Evolutionary conservation across 2,797 vertebrate species (phyloP).

Genomic region (Rhinoraja longicauda): DNA sequence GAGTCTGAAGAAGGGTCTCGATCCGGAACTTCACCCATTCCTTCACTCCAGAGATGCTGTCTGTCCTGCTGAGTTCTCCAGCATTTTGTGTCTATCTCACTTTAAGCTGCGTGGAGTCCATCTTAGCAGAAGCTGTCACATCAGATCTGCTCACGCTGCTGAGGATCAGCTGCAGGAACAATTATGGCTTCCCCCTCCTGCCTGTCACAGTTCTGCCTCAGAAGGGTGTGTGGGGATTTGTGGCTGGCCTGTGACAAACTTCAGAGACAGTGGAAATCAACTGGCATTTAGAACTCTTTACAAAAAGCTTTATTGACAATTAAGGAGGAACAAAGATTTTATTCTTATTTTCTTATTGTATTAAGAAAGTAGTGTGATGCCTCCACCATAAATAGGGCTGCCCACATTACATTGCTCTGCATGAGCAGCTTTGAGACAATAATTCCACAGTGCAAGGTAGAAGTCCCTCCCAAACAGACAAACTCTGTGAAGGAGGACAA

Average conservation of each 20-base stretch:
- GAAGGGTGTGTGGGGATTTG: not conserved
- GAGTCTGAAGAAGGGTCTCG: too few relatives aligned
- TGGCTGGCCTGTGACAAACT: not conserved
- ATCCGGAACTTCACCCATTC: too few relatives aligned
- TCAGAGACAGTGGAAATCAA: not conserved
- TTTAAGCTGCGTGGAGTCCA: constrained; percentile 11
- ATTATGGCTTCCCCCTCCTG: not conserved
- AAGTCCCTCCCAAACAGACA: too few relatives aligned
- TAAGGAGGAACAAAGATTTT: not conserved
- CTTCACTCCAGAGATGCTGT: too few relatives aligned
- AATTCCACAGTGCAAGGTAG: not conserved
- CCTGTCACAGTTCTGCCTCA: not conserved
- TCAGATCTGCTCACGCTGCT: not conserved
- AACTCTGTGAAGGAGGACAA: too few relatives aligned
- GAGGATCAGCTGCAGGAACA: not conserved
- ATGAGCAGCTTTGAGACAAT: not conserved
- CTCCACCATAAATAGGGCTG: not conserved
- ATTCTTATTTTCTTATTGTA: not conserved
- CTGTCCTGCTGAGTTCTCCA: too few relatives aligned
- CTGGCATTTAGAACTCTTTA: not conserved
- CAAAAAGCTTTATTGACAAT: not conserved
- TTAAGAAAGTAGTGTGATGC: too few relatives aligned
- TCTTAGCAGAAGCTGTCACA: constrained; percentile 20
- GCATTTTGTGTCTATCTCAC: not conserved
- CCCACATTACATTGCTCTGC: not conserved